phyloP scores from a whole-genome alignment of 2,797 vertebrate genomes.

The Stomatorhinus walkeri region DNA sequence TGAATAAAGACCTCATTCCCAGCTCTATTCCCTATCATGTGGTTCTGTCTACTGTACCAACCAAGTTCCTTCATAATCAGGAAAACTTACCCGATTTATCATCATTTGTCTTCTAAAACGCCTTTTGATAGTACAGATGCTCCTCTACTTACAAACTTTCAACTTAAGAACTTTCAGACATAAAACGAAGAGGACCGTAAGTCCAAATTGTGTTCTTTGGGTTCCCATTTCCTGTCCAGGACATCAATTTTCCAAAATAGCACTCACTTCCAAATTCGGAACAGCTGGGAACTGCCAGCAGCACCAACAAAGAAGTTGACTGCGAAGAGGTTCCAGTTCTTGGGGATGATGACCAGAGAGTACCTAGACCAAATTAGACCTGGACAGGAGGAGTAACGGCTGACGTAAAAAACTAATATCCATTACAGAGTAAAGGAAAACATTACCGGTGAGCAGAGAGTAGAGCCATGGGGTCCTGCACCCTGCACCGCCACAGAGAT shows the following conservation, averaged over 20 bases:
- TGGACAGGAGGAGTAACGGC: conserved; percentile 41
- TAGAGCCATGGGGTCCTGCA: background rate
- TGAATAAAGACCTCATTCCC: background rate
- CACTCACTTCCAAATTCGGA: conserved; percentile 83
- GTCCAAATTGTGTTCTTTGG: too few relatives aligned
- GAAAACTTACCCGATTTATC: background rate
- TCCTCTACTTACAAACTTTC: too few relatives aligned
- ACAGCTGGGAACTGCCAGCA: conserved; percentile 83
- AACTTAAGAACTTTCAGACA: too few relatives aligned
- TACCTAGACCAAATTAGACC: conserved; percentile 97
- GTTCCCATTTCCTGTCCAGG: too few relatives aligned
- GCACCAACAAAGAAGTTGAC: conserved; percentile 93
- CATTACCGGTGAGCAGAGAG: background rate
- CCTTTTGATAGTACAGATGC: background rate
- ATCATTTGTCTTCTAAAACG: background rate
- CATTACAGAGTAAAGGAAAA: conserved; percentile 14
- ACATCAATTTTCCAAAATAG: too few relatives aligned
- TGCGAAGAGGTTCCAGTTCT: conserved; percentile 93
- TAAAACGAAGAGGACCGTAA: too few relatives aligned
- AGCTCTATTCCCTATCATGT: background rate
- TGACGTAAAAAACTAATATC: background rate
- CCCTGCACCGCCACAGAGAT: background rate
- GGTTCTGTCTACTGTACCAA: background rate
- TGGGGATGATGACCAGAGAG: conserved; percentile 95
- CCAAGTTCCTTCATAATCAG: background rate